Base-by-base conservation (phyloP, 2,888 invertebrate genomes). In the Polydrusus cervinus region DNA sequence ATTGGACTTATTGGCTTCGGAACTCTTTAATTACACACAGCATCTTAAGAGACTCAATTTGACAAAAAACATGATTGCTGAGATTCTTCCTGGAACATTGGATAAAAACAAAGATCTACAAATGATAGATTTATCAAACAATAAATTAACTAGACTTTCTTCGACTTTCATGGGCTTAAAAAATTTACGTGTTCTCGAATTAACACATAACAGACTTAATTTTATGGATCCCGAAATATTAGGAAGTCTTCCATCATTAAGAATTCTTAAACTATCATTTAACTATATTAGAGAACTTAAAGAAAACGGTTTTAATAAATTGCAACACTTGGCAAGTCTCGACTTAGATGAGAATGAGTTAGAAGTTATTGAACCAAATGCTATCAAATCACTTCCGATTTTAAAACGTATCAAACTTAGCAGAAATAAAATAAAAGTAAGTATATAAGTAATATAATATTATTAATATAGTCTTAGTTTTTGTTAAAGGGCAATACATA, bases 261-360 rank as follows among this genome's bases (percentile, higher is more conserved):
- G 90, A 55, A 92, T 93, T 83, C 89, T 96, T 45, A 92, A 92
- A 79, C 87, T 96, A 77, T 92, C 93, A 3, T 90, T 92, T 79
- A 96, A 96, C 86, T 92, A 92, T 80, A 90, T 96, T 49, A 88
- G 90, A 20, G 92, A 92, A 80, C 83, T 96, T 34, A 90, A 91
- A 64, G 89, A 92, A 78, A 93, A 93, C 14, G 92, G 93, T 14
- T 95, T 96, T 80, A 89, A 91, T 78, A 91, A 93, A 80, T 86
- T 96, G 51, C 91, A 91, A 20, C 90, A 92, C 76, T 85, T 97
- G 40, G 92, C 92, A 80, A 90, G 92, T 51, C 90, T 97, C 47
- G 93, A 95, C 86, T 88, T 97, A 79, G 94, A 95, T 78, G 93
- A 93, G 82, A 95, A 97, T 85, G 93, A 95, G 83, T 89, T 97